phyloP scores from a whole-genome alignment of 2,797 vertebrate species.

The Margarornis squamiger region DNA sequence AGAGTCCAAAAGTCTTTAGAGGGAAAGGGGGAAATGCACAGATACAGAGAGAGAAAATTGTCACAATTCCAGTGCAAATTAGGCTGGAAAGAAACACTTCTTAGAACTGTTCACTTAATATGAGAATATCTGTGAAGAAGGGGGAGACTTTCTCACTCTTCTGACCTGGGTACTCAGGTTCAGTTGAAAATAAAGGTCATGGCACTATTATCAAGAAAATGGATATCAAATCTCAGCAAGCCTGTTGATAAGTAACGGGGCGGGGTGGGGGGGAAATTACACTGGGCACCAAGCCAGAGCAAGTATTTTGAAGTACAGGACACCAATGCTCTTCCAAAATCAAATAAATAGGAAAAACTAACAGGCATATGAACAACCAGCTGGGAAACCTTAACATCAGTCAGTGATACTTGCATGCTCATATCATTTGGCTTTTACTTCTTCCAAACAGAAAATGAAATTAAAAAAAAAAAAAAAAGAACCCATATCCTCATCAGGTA shows the following conservation, averaged over 20 bases:
- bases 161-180: background rate
- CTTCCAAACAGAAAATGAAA: background rate
- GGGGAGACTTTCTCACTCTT: background rate
- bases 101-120: background rate
- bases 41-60: background rate
- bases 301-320: background rate
- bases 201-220: background rate
- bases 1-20: background rate
- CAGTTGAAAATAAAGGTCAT: background rate
- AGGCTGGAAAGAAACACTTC: background rate
- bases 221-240: background rate
- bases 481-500: background rate
- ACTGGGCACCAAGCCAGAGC: background rate
- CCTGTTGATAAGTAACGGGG: background rate
- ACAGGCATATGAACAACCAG: background rate
- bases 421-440: background rate
- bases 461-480: background rate
- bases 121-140: background rate
- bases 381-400: background rate
- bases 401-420: background rate
- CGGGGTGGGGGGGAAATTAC: no score
- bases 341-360: background rate
- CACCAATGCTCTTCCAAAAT: background rate
- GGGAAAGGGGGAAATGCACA: background rate
- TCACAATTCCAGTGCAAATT: background rate